Percentiles rank a stretch among this genome's conserved stretches.
Conservation (phyloP, 2,888 invertebrate genomes). For the Clanis bilineata region DNA sequence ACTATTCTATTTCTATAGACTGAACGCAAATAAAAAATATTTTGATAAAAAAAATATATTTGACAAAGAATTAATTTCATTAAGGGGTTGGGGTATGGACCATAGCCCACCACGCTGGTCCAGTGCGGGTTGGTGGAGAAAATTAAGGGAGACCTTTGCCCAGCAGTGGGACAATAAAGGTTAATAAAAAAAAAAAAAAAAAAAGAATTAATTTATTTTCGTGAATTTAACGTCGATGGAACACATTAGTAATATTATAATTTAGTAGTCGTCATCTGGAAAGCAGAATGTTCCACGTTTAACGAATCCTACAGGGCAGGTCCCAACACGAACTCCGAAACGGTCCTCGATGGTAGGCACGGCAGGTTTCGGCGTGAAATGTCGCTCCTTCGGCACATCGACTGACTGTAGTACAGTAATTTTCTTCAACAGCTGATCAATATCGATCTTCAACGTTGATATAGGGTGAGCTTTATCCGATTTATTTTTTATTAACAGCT, state of each 20-base stretch:
- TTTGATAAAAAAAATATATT: conserved; percentile 1
- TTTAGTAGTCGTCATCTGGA: conserved; percentile 35
- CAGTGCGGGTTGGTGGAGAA: too few species aligned
- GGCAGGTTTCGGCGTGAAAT: background rate
- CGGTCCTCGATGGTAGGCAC: conserved; percentile 27
- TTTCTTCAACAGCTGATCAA: conserved; percentile 19
- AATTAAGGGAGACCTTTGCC: too few species aligned
- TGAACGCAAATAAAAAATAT: background rate
- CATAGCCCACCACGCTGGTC: too few species aligned
- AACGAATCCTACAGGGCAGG: conserved; percentile 38
- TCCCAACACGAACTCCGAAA: conserved; percentile 28
- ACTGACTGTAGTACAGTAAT: background rate
- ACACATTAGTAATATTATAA: background rate
- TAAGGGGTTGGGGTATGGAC: too few species aligned
- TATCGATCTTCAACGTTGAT: conserved; percentile 18
- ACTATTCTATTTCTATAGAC: too few species aligned
- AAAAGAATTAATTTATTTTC: too few species aligned
- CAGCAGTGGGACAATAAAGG: too few species aligned
- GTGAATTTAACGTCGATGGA: too few species aligned
- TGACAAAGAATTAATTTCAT: background rate
- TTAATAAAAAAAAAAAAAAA: too few species aligned
- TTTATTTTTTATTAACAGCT: conserved; percentile 15
- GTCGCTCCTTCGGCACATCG: background rate
- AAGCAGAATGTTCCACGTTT: conserved; percentile 42
- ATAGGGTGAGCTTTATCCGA: conserved; percentile 14